Percentiles rank a stretch among this genome's conserved stretches.
phyloP scores from a whole-genome alignment of 2,113 vertebrate species.

The Typhlomys cinereus region DNA sequence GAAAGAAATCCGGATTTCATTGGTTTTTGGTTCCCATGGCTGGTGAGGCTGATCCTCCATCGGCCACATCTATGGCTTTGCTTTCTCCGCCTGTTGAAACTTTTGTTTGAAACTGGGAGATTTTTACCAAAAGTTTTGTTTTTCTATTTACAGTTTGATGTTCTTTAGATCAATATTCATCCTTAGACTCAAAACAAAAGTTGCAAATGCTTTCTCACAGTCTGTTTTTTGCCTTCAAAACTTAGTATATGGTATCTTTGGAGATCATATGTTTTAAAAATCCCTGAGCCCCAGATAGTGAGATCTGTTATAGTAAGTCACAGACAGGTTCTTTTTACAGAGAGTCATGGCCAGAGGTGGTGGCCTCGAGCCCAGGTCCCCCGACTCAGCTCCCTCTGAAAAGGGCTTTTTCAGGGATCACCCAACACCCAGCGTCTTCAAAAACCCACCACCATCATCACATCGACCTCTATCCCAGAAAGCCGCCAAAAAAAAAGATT shows the following conservation, averaged over 20 bases:
- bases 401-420: neutral
- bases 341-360: neutral
- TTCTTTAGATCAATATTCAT: neutral
- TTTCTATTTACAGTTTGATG: neutral
- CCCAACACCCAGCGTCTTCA: neutral
- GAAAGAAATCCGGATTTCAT: neutral
- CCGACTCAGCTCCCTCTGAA: neutral
- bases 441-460: neutral
- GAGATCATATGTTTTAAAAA: neutral
- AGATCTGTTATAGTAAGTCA: neutral
- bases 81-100: neutral
- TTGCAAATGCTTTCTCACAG: neutral
- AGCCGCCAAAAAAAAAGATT: neutral
- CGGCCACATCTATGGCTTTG: neutral
- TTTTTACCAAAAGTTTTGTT: no score
- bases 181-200: neutral
- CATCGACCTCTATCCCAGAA: neutral
- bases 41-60: neutral
- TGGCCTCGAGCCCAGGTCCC: neutral
- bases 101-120: neutral
- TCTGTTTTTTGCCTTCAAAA: neutral
- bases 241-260: neutral
- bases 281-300: neutral
- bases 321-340: neutral
- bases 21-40: neutral